Evolutionary conservation across 1,140 invertebrate species (phyloP), one percentile per base, ranked within the genome.

Genomic region (Neodiprion lecontei): DNA sequence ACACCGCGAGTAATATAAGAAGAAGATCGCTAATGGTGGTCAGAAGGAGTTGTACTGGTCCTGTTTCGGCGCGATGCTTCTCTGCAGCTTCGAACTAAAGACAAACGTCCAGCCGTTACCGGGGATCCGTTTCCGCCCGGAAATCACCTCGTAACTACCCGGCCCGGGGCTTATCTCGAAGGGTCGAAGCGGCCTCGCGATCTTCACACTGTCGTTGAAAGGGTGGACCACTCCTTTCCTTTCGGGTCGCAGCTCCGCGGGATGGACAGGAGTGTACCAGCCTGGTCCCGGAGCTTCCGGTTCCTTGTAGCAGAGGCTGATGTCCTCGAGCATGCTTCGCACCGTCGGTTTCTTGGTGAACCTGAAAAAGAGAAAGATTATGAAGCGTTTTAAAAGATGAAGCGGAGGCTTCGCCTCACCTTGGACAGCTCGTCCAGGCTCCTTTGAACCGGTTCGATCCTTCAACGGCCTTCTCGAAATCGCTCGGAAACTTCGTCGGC

Each of bases 361-460:
- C 67, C 80, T 82, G 12, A 9, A 28, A 11, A 14, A 7, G 48
- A 71, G 10, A 48, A 17, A 48, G 12, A 69, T 12, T 12, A 48
- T 14, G 48, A 71, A 40, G 12, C 7, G 0, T 68, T 72, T 0
- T 4, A 61, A 14, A 67, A 14, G 72, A 61, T 69, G 53, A 61
- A 12, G n/a, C 8, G 53, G 8, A 61, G 11, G n/a, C n/a, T 12
- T 49, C 14, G 11, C 28, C 73, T 66, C 76, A 81, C 80, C 80
- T 81, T 7, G 78, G 71, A 75, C 70, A 72, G 11, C 23, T 72
- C 9, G 69, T 53, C 72, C 75, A 80, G 50, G 61, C 72, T 53
- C 80, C 80, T 76, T 81, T 81, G 50, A 75, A 81, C 71, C 78
- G 75, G 53, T 80, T 80, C 1, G 66, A 81, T 65, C 76, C 79